These are phyloP conservation scores for Bradypodion ventrale DNA, from an alignment of 2,797 vertebrate species.

Conservation along the genomic window DNA sequence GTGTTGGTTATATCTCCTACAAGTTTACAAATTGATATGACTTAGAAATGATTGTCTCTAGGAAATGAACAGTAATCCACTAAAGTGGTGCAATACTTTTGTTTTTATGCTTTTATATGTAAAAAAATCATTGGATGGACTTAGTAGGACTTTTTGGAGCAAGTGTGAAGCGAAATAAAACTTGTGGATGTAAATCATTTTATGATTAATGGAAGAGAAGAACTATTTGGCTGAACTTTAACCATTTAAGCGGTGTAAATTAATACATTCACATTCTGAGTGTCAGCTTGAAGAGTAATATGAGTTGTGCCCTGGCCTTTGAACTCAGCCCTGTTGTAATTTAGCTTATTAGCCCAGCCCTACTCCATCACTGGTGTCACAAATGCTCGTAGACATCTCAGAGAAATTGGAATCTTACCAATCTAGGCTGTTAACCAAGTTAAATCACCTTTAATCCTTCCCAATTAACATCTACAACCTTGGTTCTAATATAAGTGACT, in stretches of 20 bases:
- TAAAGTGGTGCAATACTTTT: no score
- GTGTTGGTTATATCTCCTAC: background rate
- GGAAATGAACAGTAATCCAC: no score
- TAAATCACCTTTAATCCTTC: slow-evolving; percentile 10
- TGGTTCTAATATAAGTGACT: background rate
- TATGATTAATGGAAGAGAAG: slow-evolving; percentile 1
- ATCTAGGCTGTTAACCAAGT: slow-evolving; percentile 7
- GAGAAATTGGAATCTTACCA: slow-evolving; percentile 3
- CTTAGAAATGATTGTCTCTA: no score
- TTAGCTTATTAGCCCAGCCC: background rate
- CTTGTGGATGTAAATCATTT: slow-evolving; percentile 12
- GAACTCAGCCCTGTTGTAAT: background rate
- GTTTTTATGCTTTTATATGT: no score
- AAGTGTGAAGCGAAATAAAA: slow-evolving; percentile 4
- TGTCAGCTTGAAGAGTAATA: slow-evolving; percentile 26
- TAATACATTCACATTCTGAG: background rate
- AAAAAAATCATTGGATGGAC: background rate
- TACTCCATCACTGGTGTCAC: slow-evolving; percentile 10
- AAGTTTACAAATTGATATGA: no score
- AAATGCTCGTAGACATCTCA: background rate
- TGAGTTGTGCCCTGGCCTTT: background rate
- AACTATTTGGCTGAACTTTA: slow-evolving; percentile 26
- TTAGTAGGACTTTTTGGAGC: background rate
- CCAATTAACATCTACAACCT: background rate
- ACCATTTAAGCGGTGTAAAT: slow-evolving; percentile 16